phyloP scores from a whole-genome alignment of 2,113 vertebrate species.

The rabbit (Oryctolagus cuniculus) region DNA sequence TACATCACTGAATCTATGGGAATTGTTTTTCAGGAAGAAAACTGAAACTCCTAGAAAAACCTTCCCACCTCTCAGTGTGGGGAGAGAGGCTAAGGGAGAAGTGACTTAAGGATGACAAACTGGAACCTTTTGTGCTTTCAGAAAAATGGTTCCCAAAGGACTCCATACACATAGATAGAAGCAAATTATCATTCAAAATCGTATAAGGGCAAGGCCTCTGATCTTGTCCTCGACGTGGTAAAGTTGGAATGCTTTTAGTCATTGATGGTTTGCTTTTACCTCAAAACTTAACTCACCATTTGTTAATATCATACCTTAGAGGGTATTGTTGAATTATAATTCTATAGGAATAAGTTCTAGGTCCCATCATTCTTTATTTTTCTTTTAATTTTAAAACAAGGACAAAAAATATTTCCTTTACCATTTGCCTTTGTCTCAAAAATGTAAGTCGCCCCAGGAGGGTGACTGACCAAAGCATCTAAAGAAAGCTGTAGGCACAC shows the following conservation, averaged over 20 bases:
- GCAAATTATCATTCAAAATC: not conserved
- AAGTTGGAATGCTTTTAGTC: not conserved
- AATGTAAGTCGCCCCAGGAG: accelerated
- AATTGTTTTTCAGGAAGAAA: conserved; percentile 11
- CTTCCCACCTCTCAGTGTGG: not conserved
- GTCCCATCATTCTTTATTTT: not conserved
- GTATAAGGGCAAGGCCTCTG: not conserved
- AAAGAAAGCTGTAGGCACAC: not conserved
- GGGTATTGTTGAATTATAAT: not conserved
- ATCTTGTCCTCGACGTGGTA: not conserved
- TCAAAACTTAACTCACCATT: not conserved
- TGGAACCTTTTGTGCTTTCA: not conserved
- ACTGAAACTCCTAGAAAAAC: not conserved
- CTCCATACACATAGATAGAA: not conserved
- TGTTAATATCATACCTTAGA: not conserved
- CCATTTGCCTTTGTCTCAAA: accelerated
- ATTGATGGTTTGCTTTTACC: not conserved
- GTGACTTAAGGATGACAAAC: not conserved
- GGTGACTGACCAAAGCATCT: not conserved
- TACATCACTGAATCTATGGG: not conserved
- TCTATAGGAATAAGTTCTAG: not conserved
- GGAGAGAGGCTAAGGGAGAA: not conserved
- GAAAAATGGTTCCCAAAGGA: not conserved
- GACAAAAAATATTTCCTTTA: not conserved
- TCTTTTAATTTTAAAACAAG: not conserved